Percentiles rank a stretch among this genome's conserved stretches.
Conservation (phyloP, 2,888 invertebrate species). For the Brassicogethes aeneus region DNA sequence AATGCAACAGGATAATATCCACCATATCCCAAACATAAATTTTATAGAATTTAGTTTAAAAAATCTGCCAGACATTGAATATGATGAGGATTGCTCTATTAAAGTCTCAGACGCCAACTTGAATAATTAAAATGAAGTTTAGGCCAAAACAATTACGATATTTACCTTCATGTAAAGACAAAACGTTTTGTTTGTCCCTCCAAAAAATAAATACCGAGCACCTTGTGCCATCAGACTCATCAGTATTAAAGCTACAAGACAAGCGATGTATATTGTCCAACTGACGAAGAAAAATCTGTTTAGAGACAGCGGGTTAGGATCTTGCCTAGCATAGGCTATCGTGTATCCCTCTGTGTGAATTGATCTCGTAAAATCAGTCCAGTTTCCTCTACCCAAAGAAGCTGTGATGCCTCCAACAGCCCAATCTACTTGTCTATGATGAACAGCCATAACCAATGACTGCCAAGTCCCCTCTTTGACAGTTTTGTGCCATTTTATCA, state of each 20-base stretch:
- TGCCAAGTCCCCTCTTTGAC: conserved; percentile 8
- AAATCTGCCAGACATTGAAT: background rate
- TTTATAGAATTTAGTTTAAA: conserved; percentile 5
- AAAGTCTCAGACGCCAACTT: conserved; percentile 5
- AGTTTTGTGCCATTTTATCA: conserved; percentile 9
- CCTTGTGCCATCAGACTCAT: background rate
- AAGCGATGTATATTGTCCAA: background rate
- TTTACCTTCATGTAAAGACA: too few species aligned
- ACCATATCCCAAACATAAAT: conserved; percentile 16
- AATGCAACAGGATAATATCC: conserved; percentile 12
- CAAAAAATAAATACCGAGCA: too few species aligned
- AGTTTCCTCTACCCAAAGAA: conserved; percentile 7
- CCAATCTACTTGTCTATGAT: conserved; percentile 10
- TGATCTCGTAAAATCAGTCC: conserved; percentile 13
- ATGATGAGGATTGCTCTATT: conserved; percentile 10
- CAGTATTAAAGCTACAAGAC: background rate
- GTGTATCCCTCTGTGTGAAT: conserved; percentile 10
- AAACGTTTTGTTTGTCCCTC: too few species aligned
- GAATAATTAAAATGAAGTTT: too few species aligned
- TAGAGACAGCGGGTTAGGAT: conserved; percentile 6
- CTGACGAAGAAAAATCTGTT: conserved; percentile 8
- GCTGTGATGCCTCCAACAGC: conserved; percentile 15
- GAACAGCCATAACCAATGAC: conserved; percentile 13
- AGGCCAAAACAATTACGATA: too few species aligned
- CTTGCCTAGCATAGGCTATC: conserved; percentile 5